These are phyloP conservation scores for Drosophila paramelanica DNA, from an alignment of 2,888 invertebrate genomes.

Conservation along the genomic window DNA sequence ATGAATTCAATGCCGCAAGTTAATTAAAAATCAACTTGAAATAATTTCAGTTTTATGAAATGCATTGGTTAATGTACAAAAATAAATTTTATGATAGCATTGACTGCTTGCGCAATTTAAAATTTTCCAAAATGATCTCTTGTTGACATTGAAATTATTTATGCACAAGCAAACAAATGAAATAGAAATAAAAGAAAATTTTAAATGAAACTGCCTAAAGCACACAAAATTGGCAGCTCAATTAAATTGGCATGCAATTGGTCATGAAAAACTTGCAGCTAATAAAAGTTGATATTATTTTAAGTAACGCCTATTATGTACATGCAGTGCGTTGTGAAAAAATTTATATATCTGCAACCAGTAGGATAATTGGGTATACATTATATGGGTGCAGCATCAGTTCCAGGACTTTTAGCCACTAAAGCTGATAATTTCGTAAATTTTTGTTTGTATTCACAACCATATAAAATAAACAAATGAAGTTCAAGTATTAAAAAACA, in stretches of 20 bases:
- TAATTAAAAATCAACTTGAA: constrained; percentile 42
- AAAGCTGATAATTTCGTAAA: constrained; percentile 1
- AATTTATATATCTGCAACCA: constrained; percentile 9
- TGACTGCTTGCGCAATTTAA: constrained; percentile 21
- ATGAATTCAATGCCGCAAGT: constrained; percentile 47
- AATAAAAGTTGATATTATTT: constrained; percentile 35
- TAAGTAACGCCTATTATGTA: constrained; percentile 44
- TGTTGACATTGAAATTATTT: constrained; percentile 68
- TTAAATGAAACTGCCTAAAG: neutral
- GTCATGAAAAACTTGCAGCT: constrained; percentile 32
- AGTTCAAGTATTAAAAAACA: constrained; percentile 25
- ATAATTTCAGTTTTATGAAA: constrained; percentile 15
- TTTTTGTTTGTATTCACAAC: constrained; percentile 1
- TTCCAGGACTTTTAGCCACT: constrained; percentile 15
- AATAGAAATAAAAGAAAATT: neutral
- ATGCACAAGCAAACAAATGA: constrained; percentile 16
- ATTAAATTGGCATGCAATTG: constrained; percentile 38
- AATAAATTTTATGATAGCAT: constrained; percentile 25
- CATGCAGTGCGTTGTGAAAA: constrained; percentile 43
- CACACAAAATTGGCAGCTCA: constrained; percentile 55
- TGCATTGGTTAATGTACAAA: constrained; percentile 12
- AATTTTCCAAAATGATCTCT: constrained; percentile 59
- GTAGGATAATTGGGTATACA: constrained; percentile 44
- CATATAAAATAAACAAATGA: constrained; percentile 19
- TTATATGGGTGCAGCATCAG: constrained; percentile 40